phyloP scores from a whole-genome alignment of 2,888 invertebrate genomes.

The Dione juno region DNA sequence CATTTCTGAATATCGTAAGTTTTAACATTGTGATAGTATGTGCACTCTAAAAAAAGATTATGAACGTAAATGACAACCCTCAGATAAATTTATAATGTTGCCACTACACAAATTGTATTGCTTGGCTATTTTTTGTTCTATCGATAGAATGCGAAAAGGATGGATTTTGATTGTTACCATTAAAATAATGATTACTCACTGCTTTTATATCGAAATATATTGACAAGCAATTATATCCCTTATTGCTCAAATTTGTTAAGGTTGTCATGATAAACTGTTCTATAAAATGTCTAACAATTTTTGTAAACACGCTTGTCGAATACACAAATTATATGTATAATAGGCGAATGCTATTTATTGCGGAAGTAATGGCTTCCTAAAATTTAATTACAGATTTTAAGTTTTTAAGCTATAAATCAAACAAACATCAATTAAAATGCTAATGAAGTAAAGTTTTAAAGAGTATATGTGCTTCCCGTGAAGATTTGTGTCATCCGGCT shows the following conservation, averaged over 20 bases:
- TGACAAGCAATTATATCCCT: slow-evolving; percentile 66
- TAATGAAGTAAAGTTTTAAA: slow-evolving; percentile 51
- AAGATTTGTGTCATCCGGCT: slow-evolving; percentile 70
- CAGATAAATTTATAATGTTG: slow-evolving; percentile 65
- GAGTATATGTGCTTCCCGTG: slow-evolving; percentile 57
- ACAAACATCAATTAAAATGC: slow-evolving; percentile 51
- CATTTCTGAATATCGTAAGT: not conserved
- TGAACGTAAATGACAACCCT: slow-evolving; percentile 59
- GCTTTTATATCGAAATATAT: slow-evolving; percentile 46
- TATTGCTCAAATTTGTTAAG: slow-evolving; percentile 57
- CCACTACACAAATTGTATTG: slow-evolving; percentile 64
- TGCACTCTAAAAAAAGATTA: slow-evolving; percentile 20
- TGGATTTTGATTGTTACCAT: slow-evolving; percentile 62
- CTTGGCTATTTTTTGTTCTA: slow-evolving; percentile 65
- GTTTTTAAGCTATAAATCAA: slow-evolving; percentile 63
- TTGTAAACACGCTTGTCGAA: slow-evolving; percentile 85
- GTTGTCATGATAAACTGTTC: slow-evolving; percentile 57
- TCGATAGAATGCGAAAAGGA: slow-evolving; percentile 59
- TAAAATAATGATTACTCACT: slow-evolving; percentile 47
- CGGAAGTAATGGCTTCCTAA: slow-evolving; percentile 85
- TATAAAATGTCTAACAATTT: slow-evolving; percentile 79
- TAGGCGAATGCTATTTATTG: slow-evolving; percentile 82
- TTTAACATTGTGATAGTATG: not conserved
- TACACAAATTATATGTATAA: slow-evolving; percentile 77
- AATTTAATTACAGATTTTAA: slow-evolving; percentile 78